Evolutionary conservation across 2,888 invertebrate genomes (phyloP).

Genomic region (Adineta ricciae): DNA sequence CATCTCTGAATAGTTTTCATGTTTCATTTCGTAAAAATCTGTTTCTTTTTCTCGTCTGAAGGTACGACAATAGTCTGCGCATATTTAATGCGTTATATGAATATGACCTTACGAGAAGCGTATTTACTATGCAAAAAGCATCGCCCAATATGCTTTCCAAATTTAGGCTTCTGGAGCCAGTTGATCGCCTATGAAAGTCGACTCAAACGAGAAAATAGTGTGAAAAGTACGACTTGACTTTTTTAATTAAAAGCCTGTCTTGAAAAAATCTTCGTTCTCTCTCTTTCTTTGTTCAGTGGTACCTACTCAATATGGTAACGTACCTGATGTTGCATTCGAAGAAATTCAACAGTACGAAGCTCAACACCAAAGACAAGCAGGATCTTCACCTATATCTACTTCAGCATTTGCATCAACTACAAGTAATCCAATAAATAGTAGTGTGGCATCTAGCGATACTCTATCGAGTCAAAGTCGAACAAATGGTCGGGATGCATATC

Average conservation of each 20-base stretch:
- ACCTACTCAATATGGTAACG: not conserved
- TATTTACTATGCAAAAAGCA: constrained; percentile 8
- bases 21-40: not conserved
- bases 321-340: constrained; percentile 13
- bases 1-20: not conserved
- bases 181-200: not conserved
- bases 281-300: not conserved
- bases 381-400: not conserved
- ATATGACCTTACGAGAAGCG: not conserved
- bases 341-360: not conserved
- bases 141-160: constrained; percentile 8
- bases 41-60: not conserved
- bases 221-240: not conserved
- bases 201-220: not conserved
- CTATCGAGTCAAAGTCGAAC: not conserved
- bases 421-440: not conserved
- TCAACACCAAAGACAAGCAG: not conserved
- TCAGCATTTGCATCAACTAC: not conserved
- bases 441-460: not conserved
- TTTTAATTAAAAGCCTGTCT: too few species aligned
- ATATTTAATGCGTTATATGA: not conserved
- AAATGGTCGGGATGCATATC: not conserved
- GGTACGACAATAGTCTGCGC: not conserved
- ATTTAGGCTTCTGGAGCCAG: constrained; percentile 8
- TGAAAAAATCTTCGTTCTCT: too few species aligned